Evolutionary conservation across 1,140 invertebrate genomes (phyloP), one percentile per base, ranked within the genome.

Genomic region (Bombus pyrosoma): DNA sequence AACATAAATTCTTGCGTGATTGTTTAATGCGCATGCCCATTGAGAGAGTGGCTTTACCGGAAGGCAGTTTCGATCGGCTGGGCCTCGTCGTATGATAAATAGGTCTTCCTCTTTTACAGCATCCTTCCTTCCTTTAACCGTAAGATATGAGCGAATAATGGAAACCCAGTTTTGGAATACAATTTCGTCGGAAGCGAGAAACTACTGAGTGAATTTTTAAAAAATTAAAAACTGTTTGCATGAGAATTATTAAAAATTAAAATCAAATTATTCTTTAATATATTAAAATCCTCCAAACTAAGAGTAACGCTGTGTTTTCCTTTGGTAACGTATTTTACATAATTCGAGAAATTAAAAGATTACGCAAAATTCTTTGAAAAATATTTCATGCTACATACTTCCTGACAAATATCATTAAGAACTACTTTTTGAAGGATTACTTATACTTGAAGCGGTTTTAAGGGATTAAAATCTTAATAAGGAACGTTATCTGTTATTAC

Each of bases 41-140:
- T 28, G 22, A 3, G 18, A 28, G 37, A 59, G 34, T 15, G 37
- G 37, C 53, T 82, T 82, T 47, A 64, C 71, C 57, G 71, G 71
- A 82, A 74, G 41, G 53, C 57, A 75, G 71, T 82, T 82, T 82
- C 81, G 81, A 82, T 82, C 71, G 71, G 57, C 57, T 59, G 81
- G n/a, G 68, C 57, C n/a, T 57, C 80, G 68, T 82, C 59, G 15
- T 82, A 74, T 82, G 71, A 82, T 82, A 82, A 82, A 82, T 82
- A 75, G 81, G 81, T 82, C 71, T 82, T 82, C 39, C 71, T 82
- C 15, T 75, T 82, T 66, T 47, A 22, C 71, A 62, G 41, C 41
- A 47, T 43, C 71, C 71, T 82, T 64, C 43, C 47, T 81, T 57
- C 57, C 80, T 22, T 64, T 34, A 32, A 62, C 4, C 28, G 32